These are phyloP conservation scores for Cygnus buccinator DNA, from an alignment of 2,113 vertebrate species.

Conservation along the genomic window DNA sequence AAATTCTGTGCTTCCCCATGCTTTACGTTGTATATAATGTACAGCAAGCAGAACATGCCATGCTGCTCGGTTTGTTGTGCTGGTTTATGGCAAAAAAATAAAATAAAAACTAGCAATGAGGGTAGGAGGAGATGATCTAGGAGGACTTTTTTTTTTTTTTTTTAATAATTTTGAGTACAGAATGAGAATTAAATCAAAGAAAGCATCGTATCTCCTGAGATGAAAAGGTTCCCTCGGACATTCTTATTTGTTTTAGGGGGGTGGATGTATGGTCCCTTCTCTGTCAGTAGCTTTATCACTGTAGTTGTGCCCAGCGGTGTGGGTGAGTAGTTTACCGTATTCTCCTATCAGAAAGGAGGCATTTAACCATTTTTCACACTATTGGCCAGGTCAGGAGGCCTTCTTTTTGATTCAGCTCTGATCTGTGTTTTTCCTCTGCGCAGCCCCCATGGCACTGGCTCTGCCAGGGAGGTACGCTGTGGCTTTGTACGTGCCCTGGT, in stretches of 20 bases:
- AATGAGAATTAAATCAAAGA: background rate
- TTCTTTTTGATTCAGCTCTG: background rate
- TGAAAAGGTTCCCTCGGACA: background rate
- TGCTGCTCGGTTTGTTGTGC: background rate
- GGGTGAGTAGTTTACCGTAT: background rate
- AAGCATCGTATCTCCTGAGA: background rate
- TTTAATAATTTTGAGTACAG: background rate
- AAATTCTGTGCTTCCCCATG: background rate
- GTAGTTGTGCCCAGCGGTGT: background rate
- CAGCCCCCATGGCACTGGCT: background rate
- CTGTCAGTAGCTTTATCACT: background rate
- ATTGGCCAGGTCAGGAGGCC: background rate
- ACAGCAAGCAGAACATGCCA: background rate
- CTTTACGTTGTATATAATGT: background rate
- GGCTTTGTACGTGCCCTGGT: background rate
- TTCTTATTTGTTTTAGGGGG: background rate
- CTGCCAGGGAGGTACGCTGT: background rate
- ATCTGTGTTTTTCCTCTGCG: background rate
- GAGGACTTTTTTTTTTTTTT: background rate
- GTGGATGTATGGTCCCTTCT: background rate
- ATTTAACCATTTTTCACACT: background rate
- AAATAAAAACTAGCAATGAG: background rate
- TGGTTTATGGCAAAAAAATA: background rate
- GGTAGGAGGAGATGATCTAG: background rate
- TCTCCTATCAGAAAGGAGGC: background rate